Evolutionary conservation across 2,113 vertebrate species (phyloP).

Genomic region (Nycticorax nycticorax): DNA sequence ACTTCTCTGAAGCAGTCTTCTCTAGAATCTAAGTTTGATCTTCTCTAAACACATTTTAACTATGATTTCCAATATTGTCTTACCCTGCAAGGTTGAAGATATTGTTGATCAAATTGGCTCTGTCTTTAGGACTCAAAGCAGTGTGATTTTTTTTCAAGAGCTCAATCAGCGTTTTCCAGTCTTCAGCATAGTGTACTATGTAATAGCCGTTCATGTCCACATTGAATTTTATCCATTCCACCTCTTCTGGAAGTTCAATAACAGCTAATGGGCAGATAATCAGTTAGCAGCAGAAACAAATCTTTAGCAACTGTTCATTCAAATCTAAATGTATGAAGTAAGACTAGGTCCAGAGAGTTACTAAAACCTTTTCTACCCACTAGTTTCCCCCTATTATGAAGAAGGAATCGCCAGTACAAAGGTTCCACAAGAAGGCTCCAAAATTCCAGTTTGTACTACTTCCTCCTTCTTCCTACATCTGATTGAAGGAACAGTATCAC

Average conservation of each 20-base stretch:
- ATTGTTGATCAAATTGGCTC: slow-evolving; percentile 89
- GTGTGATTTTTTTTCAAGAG: slow-evolving; percentile 76
- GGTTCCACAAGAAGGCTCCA: background rate
- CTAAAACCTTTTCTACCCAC: background rate
- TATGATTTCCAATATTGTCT: background rate
- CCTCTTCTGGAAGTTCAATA: slow-evolving; percentile 79
- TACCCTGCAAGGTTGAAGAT: slow-evolving; percentile 91
- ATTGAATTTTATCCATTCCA: slow-evolving; percentile 93
- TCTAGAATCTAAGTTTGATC: background rate
- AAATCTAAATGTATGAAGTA: background rate
- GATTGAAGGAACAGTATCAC: background rate
- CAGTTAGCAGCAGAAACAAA: background rate
- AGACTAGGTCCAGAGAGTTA: background rate
- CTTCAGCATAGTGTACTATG: slow-evolving; percentile 84
- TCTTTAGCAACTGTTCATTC: background rate
- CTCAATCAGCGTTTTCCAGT: slow-evolving; percentile 78
- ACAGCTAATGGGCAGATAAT: slow-evolving; percentile 66
- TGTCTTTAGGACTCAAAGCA: slow-evolving; percentile 83
- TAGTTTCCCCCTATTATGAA: background rate
- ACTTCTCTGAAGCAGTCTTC: background rate
- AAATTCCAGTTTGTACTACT: background rate
- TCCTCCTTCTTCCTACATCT: background rate
- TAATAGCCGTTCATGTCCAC: slow-evolving; percentile 89
- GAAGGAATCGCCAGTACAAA: background rate
- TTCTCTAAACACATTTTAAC: background rate